Conservation (phyloP, 2,113 vertebrate species). For the Oreotragus oreotragus region DNA sequence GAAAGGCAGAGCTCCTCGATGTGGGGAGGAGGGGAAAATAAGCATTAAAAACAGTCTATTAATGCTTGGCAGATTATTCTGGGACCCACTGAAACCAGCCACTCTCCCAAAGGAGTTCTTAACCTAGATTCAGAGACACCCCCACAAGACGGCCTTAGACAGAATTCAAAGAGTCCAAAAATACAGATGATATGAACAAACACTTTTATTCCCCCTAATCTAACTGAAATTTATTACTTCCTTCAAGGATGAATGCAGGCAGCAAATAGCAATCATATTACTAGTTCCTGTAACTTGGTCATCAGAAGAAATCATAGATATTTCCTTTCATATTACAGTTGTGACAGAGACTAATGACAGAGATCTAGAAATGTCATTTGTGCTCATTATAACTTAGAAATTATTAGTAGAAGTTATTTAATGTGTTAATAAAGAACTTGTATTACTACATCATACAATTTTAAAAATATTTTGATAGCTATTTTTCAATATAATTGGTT, state of each 20-base stretch:
- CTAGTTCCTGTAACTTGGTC: slow-evolving; percentile 18
- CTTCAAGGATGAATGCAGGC: slow-evolving; percentile 12
- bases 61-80: background rate
- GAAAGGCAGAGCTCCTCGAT: background rate
- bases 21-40: background rate
- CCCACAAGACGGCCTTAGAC: background rate
- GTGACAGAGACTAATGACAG: background rate
- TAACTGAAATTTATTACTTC: slow-evolving; percentile 24
- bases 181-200: background rate
- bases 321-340: slow-evolving; percentile 33
- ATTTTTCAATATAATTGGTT: slow-evolving; percentile 17
- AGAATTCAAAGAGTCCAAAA: background rate
- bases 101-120: background rate
- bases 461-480: background rate
- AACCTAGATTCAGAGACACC: background rate
- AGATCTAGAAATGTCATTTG: slow-evolving; percentile 20
- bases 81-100: background rate
- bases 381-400: background rate
- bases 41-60: background rate
- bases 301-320: slow-evolving; percentile 28
- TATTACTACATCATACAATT: background rate
- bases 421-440: background rate
- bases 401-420: slow-evolving; percentile 35
- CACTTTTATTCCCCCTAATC: background rate
- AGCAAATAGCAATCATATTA: background rate